Conservation (phyloP, 2,113 vertebrate species). For the Himantopus leucocephalus region DNA sequence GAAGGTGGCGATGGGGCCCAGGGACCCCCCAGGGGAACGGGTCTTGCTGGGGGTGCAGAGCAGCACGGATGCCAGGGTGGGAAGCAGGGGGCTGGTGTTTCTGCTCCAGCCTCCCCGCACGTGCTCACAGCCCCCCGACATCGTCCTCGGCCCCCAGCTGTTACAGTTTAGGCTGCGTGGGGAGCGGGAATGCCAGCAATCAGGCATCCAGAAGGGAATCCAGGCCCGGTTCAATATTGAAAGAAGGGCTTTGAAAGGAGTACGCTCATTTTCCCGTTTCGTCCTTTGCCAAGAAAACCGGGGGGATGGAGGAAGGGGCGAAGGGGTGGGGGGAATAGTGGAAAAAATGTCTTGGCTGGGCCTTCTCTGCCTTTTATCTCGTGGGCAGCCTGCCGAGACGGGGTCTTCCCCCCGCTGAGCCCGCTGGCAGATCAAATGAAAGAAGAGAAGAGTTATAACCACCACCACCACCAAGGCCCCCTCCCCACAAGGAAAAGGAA, state of each 20-base stretch:
- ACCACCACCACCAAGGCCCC: rapidly evolving
- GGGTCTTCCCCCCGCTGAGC: slow-evolving; percentile 51
- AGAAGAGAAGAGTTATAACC: slow-evolving; percentile 31
- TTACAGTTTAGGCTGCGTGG: slow-evolving; percentile 49
- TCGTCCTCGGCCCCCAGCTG: slow-evolving; percentile 28
- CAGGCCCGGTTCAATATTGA: slow-evolving; percentile 44
- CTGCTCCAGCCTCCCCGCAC: not conserved
- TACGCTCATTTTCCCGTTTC: slow-evolving; percentile 20
- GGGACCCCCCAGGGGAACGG: rapidly evolving
- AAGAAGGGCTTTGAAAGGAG: slow-evolving; percentile 61
- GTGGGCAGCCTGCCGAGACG: slow-evolving; percentile 6
- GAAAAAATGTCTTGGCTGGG: slow-evolving; percentile 61
- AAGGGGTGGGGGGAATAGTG: not conserved
- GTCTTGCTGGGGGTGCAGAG: rapidly evolving
- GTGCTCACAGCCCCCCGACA: rapidly evolving
- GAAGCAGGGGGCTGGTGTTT: not conserved
- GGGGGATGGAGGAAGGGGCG: not conserved
- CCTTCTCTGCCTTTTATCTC: slow-evolving; percentile 60
- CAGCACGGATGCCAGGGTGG: rapidly evolving
- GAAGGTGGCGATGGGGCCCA: rapidly evolving
- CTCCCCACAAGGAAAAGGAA: not conserved
- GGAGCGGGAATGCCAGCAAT: slow-evolving; percentile 45
- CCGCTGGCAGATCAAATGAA: slow-evolving; percentile 57
- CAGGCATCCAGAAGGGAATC: slow-evolving; percentile 61
- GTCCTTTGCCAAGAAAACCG: slow-evolving; percentile 61